A percentile compares a stretch with the other conserved stretches of the same genome.
These are phyloP conservation scores for Actinopyga echinites DNA, from an alignment of 53 echinoderm and acorn worm genomes.

Conservation along the genomic window DNA sequence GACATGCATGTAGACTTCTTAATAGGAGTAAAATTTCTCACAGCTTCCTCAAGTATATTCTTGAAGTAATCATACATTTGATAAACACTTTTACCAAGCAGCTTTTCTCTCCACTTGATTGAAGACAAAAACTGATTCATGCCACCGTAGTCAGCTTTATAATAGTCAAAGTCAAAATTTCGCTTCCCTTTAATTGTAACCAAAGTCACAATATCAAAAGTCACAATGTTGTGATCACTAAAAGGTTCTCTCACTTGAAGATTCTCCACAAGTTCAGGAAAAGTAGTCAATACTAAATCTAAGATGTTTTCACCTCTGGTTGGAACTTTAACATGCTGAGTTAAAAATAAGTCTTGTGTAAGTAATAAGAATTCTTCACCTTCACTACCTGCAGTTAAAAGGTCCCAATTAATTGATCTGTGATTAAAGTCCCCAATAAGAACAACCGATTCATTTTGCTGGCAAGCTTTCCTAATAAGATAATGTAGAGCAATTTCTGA, in stretches of 20 bases:
- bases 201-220: conserved; percentile 7
- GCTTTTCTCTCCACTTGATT: neutral
- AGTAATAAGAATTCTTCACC: neutral
- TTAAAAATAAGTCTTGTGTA: conserved; percentile 9
- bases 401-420: neutral
- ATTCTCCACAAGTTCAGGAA: conserved; percentile 15
- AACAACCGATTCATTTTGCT: conserved; percentile 7
- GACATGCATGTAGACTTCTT: neutral
- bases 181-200: neutral
- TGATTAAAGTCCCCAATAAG: conserved; percentile 17
- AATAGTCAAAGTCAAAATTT: neutral
- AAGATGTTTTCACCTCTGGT: conserved; percentile 22
- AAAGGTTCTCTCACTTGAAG: conserved; percentile 2
- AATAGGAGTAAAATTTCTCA: neutral
- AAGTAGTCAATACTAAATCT: conserved; percentile 16
- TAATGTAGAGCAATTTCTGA: neutral
- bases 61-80: conserved; percentile 19
- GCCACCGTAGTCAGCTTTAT: neutral
- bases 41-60: neutral
- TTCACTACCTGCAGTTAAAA: neutral
- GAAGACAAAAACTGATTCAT: neutral
- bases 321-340: conserved; percentile 13
- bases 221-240: conserved; percentile 27
- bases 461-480: conserved; percentile 16
- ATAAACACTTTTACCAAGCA: neutral